A percentile compares a stretch with the other conserved stretches of the same genome.
Conservation (phyloP, 2,113 vertebrate genomes). For the Ochotona curzoniae region DNA sequence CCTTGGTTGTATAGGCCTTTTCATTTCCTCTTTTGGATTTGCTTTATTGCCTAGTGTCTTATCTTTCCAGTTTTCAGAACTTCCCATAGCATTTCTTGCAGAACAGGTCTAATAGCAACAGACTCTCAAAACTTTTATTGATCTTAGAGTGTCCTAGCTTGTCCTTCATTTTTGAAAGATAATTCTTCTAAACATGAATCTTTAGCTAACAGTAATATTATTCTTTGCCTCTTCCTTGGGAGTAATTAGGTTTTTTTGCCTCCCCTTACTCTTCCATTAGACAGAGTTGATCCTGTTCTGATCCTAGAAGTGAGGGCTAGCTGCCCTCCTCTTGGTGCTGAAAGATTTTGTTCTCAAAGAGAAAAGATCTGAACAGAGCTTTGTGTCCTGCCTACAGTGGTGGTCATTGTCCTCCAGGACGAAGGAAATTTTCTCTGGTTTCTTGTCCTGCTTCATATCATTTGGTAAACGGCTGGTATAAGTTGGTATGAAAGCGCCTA, state of each 20-base stretch:
- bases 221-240: background rate
- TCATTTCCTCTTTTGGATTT: background rate
- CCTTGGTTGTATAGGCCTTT: background rate
- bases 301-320: background rate
- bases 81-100: background rate
- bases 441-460: background rate
- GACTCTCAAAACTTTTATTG: background rate
- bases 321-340: background rate
- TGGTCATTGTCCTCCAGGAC: background rate
- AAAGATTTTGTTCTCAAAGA: background rate
- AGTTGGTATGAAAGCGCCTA: background rate
- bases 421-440: background rate
- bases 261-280: background rate
- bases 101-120: background rate
- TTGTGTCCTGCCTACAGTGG: background rate
- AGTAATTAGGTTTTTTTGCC: background rate
- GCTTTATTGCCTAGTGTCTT: background rate
- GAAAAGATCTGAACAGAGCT: background rate
- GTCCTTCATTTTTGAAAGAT: background rate
- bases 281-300: background rate
- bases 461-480: background rate
- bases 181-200: background rate
- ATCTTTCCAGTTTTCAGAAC: background rate
- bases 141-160: background rate
- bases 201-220: background rate